Base-by-base conservation (phyloP, 1,140 invertebrate species). In the Panulirus ornatus region DNA sequence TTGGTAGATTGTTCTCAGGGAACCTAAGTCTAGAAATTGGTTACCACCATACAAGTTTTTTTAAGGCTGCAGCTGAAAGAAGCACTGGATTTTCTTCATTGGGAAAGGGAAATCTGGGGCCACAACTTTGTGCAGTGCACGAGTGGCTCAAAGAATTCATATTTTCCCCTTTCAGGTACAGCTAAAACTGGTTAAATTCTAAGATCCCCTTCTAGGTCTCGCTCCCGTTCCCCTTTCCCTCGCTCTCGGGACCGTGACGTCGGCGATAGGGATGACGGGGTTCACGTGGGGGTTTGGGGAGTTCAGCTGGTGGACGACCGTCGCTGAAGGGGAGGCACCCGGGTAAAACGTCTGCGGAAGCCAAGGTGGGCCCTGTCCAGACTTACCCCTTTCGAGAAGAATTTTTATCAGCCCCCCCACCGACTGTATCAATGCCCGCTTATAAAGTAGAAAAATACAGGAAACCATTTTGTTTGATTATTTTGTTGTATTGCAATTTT, bases 351-450 rank as follows among this genome's bases (percentile, higher is more conserved):
- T 79, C 94, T 99, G 66, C 95, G 96, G 5, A 97, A 97, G 93
- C 97, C 97, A 9, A 95, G 95, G 88, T 99, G 98, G 98, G 97
- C 98, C 92, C 93, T 96, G 86, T 95, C 96, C 78, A 95, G 96
- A 89, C 94, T 99, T 38, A 95, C 96, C 91, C 96, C 96, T 51
- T 98, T 99, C 93, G 95, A 96, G 88, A 99, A 99, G 94, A 97
- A 99, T 94, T 97, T 99, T 93, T 99, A 99, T 93, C 95, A 96
- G 87, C 97, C 98, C 76, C n/a, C n/a, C 97, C 98, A 94, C 95
- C 95, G 3, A 96, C 96, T 94, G 96, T 97, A 27, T 96, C 58
- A 95, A 95, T 54, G 92, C 89, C 92, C 76, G 92, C 91, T 44
- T 94, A 94, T 92, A 93, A 93, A 63, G 90, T 93, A 19, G 92